Percentiles rank a stretch among this genome's conserved stretches.
Evolutionary conservation across 2,888 invertebrate species (phyloP).

Genomic region (Latheticus oryzae): DNA sequence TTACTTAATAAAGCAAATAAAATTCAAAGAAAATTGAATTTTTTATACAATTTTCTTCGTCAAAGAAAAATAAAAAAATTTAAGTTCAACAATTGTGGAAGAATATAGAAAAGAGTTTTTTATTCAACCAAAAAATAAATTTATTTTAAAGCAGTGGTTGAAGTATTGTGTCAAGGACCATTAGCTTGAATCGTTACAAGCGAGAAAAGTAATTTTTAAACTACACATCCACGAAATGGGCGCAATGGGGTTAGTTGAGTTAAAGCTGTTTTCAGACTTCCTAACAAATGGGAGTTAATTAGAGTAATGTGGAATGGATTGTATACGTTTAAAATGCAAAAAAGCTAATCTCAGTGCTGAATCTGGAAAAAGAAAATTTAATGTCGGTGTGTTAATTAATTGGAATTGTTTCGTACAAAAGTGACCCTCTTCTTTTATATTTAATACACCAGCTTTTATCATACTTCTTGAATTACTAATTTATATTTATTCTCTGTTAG

Average conservation of each 20-base stretch:
- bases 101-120: too few species aligned
- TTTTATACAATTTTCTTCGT: too few species aligned
- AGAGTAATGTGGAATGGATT: slow-evolving; percentile 41
- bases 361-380: slow-evolving; percentile 38
- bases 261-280: slow-evolving; percentile 46
- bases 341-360: slow-evolving; percentile 29
- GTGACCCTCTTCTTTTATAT: too few species aligned
- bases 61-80: not conserved
- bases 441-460: too few species aligned
- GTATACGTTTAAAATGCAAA: slow-evolving; percentile 25
- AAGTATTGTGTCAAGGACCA: slow-evolving; percentile 37
- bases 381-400: slow-evolving; percentile 46
- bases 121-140: slow-evolving; percentile 29
- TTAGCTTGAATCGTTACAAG: slow-evolving; percentile 37
- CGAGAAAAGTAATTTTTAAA: slow-evolving; percentile 48
- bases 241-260: slow-evolving; percentile 47
- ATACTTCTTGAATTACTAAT: too few species aligned
- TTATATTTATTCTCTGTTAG: too few species aligned
- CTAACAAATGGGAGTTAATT: slow-evolving; percentile 46
- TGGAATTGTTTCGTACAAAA: slow-evolving; percentile 32
- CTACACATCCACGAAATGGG: slow-evolving; percentile 48
- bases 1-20: too few species aligned
- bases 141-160: slow-evolving; percentile 27
- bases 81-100: too few species aligned
- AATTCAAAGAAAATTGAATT: too few species aligned